Conservation (phyloP, 2,888 invertebrate genomes). For the Chelonus formosanus region DNA sequence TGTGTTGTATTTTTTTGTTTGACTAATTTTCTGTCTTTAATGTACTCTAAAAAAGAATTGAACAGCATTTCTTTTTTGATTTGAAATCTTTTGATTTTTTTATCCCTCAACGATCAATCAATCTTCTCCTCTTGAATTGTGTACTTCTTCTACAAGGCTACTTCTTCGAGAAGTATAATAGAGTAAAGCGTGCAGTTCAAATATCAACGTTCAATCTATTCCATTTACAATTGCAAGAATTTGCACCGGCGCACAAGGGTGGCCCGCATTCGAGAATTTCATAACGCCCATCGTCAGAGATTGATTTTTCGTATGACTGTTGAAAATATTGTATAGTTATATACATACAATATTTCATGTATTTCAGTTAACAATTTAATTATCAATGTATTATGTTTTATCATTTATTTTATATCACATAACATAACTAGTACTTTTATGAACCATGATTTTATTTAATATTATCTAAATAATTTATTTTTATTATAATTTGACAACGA, state of each 20-base stretch:
- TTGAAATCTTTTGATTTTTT: neutral
- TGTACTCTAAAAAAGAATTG: no score
- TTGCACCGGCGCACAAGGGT: conserved; percentile 28
- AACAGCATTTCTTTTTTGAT: neutral
- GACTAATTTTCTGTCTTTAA: neutral
- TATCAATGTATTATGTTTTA: neutral
- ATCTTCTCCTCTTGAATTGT: neutral
- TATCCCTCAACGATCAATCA: conserved; percentile 5
- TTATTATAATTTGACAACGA: neutral
- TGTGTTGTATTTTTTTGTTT: neutral
- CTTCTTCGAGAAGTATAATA: neutral
- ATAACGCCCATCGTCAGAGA: conserved; percentile 33
- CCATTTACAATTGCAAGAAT: conserved; percentile 15
- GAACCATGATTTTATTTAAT: no score
- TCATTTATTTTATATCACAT: no score
- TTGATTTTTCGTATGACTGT: conserved; percentile 31
- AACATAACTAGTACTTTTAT: no score
- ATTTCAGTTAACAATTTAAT: conserved; percentile 6
- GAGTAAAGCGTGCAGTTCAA: neutral
- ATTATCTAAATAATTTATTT: no score
- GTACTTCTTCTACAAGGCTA: neutral
- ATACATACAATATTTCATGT: conserved; percentile 6
- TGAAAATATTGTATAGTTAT: conserved; percentile 15
- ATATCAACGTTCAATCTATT: conserved; percentile 8
- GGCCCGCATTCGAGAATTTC: conserved; percentile 30